Evolutionary conservation across 2,888 invertebrate genomes (phyloP), one percentile per base, ranked within the genome.

Genomic region (Leptinotarsa haldemani): DNA sequence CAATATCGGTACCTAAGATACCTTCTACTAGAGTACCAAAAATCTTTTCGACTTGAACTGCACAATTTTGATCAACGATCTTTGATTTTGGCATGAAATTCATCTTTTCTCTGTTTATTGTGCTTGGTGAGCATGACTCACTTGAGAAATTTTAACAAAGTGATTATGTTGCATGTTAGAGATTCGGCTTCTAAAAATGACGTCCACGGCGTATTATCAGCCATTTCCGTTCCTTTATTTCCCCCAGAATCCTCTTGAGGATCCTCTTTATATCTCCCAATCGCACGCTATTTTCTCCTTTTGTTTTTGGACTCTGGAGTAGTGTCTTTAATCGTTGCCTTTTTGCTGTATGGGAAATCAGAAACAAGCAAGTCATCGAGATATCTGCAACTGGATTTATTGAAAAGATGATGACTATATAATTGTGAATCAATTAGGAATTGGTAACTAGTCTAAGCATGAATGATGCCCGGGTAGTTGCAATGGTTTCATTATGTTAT

Each of bases 251-350:
- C 70, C 76, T 77, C 77, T 78, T 71, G 78, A 80, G 74, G 72
- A 76, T 77, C 77, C 79, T 78, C 78, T 80, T 80, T 79, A 78
- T 80, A 79, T 81, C 80, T 77, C 72, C 73, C 69, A 75, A 79
- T 79, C 79, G 79, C 78, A 75, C 71, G 79, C 79, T 74, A 80
- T 81, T 80, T 80, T 77, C 73, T 73, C 75, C 80, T 78, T 80
- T 81, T 81, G 80, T 80, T 81, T 80, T 79, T 69, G 58, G 76
- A 76, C 75, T 80, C 70, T 79, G 65, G 76, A 79, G 78, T 71
- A 79, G 76, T 77, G 76, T 79, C 80, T 78, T 77, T 81, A 80
- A 82, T 81, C 80, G 81, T 77, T 73, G 74, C 77, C 70, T 79
- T 74, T 77, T 80, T 75, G 68, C 69, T 71, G 63, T 74, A 69